phyloP scores from a whole-genome alignment of 2,113 vertebrate species.

The Pelobates fuscus region DNA sequence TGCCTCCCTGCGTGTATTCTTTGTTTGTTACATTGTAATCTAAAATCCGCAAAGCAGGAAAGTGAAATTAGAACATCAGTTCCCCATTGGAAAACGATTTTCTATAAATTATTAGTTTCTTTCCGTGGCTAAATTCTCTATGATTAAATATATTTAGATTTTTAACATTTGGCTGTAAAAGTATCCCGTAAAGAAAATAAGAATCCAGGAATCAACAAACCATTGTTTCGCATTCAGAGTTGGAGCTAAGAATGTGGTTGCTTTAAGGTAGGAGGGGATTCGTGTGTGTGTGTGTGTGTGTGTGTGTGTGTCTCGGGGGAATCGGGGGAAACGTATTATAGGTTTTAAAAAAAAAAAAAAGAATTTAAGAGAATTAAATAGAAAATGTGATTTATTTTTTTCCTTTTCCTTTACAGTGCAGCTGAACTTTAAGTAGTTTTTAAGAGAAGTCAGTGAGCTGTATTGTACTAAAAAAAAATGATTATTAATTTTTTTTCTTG shows the following conservation, averaged over 20 bases:
- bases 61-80: not conserved
- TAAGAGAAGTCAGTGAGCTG: constrained; percentile 18
- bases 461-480: constrained; percentile 6
- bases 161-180: no score
- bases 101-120: constrained; percentile 4
- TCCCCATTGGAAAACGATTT: constrained; percentile 10
- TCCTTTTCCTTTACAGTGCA: not conserved
- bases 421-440: constrained; percentile 13
- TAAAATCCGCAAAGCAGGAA: constrained; percentile 55
- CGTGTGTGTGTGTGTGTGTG: no score
- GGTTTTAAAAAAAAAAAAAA: not conserved
- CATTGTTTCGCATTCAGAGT: no score
- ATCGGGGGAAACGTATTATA: not conserved
- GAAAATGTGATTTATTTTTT: constrained; percentile 10
- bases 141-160: no score
- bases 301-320: not conserved
- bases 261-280: no score
- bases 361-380: constrained; percentile 19
- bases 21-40: constrained; percentile 52
- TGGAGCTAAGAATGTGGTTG: no score
- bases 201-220: no score
- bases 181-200: no score
- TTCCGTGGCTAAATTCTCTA: not conserved
- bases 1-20: constrained; percentile 47
- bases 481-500: constrained; percentile 13